These are phyloP conservation scores for Caenorhabditis imperialis DNA, from an alignment of 2,888 invertebrate species.

Conservation along the genomic window DNA sequence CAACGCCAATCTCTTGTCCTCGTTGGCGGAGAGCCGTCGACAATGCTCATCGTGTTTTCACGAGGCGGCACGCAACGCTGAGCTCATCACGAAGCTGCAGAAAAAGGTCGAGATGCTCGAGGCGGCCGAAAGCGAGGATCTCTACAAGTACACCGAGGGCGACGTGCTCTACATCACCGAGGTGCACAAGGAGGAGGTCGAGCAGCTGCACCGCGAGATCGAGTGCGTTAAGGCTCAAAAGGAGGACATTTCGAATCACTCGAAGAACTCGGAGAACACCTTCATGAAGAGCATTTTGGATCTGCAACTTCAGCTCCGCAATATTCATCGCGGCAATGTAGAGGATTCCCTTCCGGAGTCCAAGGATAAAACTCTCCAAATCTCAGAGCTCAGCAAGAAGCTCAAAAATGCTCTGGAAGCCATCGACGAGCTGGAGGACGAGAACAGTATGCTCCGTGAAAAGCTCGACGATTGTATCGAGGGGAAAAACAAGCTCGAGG, in stretches of 20 bases:
- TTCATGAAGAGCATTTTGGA: slow-evolving; percentile 3
- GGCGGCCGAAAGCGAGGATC: too few species aligned
- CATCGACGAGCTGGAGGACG: slow-evolving; percentile 16
- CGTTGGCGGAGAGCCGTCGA: slow-evolving; percentile 2
- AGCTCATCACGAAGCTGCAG: too few species aligned
- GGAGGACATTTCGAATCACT: slow-evolving; percentile 35
- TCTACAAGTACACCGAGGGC: too few species aligned
- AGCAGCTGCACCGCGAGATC: neutral
- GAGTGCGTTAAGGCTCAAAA: slow-evolving; percentile 24
- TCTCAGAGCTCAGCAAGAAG: slow-evolving; percentile 1
- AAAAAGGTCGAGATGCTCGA: too few species aligned
- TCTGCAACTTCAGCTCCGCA: neutral
- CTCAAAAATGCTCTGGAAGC: slow-evolving; percentile 16
- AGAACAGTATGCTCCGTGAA: neutral
- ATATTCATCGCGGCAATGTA: neutral
- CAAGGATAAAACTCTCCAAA: neutral
- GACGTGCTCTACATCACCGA: too few species aligned
- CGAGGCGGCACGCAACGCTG: neutral
- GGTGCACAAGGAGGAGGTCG: too few species aligned
- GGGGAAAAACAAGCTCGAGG: neutral
- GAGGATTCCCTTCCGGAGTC: neutral
- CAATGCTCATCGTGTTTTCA: slow-evolving; percentile 13
- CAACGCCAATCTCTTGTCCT: slow-evolving; percentile 9
- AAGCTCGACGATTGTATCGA: neutral
- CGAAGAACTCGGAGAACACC: slow-evolving; percentile 21